A percentile compares a stretch with the other conserved stretches of the same genome.
Conservation (phyloP, 2,888 invertebrate genomes). For the Carcina quercana region DNA sequence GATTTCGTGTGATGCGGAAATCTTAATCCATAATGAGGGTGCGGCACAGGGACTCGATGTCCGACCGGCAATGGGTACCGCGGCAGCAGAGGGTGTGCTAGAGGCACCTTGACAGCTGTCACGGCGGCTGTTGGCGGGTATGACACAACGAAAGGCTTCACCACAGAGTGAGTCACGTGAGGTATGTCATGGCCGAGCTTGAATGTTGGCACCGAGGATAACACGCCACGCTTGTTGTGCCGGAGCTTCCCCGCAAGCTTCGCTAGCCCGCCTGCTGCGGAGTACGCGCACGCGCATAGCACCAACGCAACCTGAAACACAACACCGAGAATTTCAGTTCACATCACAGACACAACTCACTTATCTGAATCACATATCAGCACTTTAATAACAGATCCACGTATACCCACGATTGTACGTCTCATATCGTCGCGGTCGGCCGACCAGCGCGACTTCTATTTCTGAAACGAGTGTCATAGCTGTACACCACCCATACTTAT, state of each 20-base stretch:
- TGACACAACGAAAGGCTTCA: constrained; percentile 61
- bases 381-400: neutral
- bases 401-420: constrained; percentile 48
- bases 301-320: constrained; percentile 60
- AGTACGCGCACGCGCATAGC: constrained; percentile 44
- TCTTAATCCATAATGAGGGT: constrained; percentile 51
- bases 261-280: constrained; percentile 40
- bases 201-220: constrained; percentile 56
- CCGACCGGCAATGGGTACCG: constrained; percentile 49
- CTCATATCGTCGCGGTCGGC: constrained; percentile 53
- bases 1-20: constrained; percentile 46
- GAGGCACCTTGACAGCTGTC: constrained; percentile 58
- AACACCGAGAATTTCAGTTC: constrained; percentile 30
- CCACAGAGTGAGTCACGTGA: constrained; percentile 57
- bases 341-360: constrained; percentile 13
- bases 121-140: constrained; percentile 64
- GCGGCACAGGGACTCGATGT: constrained; percentile 47
- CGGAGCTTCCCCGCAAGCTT: constrained; percentile 40
- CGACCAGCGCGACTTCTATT: constrained; percentile 42
- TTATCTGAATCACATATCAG: constrained; percentile 3
- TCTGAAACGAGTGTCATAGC: constrained; percentile 40
- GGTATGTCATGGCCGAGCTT: constrained; percentile 67
- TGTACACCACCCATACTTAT: constrained; percentile 58
- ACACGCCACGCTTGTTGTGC: constrained; percentile 58
- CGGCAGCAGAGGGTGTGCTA: constrained; percentile 38